Base-by-base conservation (phyloP, 2,888 invertebrate genomes). In the Cordilura impudica region DNA sequence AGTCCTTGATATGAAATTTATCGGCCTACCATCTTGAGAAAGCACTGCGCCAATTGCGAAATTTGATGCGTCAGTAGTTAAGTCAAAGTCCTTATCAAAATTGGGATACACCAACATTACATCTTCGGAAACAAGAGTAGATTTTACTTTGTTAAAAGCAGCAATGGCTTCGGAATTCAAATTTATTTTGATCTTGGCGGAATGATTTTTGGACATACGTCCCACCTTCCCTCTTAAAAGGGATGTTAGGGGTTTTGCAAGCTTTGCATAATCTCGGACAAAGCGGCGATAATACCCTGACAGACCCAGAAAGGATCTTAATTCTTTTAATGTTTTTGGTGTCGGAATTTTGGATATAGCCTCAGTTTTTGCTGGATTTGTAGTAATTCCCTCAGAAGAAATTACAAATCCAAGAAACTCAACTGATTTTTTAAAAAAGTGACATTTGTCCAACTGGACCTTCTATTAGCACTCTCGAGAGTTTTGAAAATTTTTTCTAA, bases 241-340 rank as follows among this genome's bases (percentile, higher is more conserved):
- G n/a, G n/a, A n/a, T n/a, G n/a, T n/a, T n/a, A n/a, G n/a, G n/a
- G n/a, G n/a, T n/a, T n/a, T n/a, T n/a, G n/a, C 61, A 12, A 53
- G 2, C 23, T 58, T 58, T 6, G 73, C 58, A 14, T 66, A 74
- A n/a, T n/a, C n/a, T n/a, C n/a, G n/a, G n/a, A n/a, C n/a, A n/a
- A n/a, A n/a, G n/a, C n/a, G n/a, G n/a, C 39, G 19, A 19, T 53
- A 66, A 39, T 23, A 66, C 4, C 74, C 77, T 63, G 81, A 78
- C 12, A 81, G 8, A 8, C 76, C 78, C 7, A 74, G 35, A 21
- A 78, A 75, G 2, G 71, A 70, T 67, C 81, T 45, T 3, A n/a
- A n/a, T n/a, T 78, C 78, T 35, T 71, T 75, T 0, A 82, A 14
- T 2, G 78, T 81, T 70, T 7, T 54, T 19, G 54, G 54, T 1